A percentile compares a stretch with the other conserved stretches of the same genome.
These are phyloP conservation scores for Drosophila lacicola DNA, from an alignment of 2,888 invertebrate genomes.

Conservation along the genomic window DNA sequence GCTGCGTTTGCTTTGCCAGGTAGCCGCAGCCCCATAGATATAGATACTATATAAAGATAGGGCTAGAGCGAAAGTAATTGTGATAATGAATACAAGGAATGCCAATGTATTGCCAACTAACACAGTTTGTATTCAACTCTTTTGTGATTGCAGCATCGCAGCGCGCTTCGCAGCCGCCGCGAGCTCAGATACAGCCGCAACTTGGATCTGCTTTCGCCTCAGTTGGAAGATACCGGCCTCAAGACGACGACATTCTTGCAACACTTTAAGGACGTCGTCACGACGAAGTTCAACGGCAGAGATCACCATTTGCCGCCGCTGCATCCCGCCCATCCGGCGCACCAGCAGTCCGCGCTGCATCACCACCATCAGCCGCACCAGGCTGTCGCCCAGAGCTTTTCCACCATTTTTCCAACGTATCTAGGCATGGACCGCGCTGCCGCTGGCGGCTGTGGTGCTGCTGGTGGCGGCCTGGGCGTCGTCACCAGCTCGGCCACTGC, in stretches of 20 bases:
- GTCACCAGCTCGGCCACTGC: constrained; percentile 72
- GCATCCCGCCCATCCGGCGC: constrained; percentile 79
- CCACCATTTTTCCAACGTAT: constrained; percentile 85
- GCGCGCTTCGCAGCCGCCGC: constrained; percentile 60
- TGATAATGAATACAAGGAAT: constrained; percentile 19
- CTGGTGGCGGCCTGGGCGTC: constrained; percentile 73
- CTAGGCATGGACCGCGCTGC: constrained; percentile 84
- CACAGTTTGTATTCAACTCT: constrained; percentile 1
- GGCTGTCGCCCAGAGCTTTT: constrained; percentile 84
- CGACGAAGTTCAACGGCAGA: constrained; percentile 85
- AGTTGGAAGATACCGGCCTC: constrained; percentile 84
- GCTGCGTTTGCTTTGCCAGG: constrained; percentile 63
- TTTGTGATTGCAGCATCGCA: constrained; percentile 52
- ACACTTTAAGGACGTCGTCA: constrained; percentile 85
- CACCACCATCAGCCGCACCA: constrained; percentile 83
- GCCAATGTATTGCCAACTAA: constrained; percentile 4
- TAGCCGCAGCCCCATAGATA: constrained; percentile 43
- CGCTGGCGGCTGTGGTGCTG: constrained; percentile 75
- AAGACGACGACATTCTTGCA: constrained; percentile 85
- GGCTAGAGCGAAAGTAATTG: constrained; percentile 35
- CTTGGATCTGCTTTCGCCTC: constrained; percentile 79
- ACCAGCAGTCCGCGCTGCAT: constrained; percentile 80
- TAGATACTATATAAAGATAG: constrained; percentile 18
- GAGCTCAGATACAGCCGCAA: constrained; percentile 74
- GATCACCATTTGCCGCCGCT: constrained; percentile 83